Percentiles rank a stretch among this genome's conserved stretches.
Conservation (phyloP, 2,797 vertebrate species). For the Sphenopsis melanotis region DNA sequence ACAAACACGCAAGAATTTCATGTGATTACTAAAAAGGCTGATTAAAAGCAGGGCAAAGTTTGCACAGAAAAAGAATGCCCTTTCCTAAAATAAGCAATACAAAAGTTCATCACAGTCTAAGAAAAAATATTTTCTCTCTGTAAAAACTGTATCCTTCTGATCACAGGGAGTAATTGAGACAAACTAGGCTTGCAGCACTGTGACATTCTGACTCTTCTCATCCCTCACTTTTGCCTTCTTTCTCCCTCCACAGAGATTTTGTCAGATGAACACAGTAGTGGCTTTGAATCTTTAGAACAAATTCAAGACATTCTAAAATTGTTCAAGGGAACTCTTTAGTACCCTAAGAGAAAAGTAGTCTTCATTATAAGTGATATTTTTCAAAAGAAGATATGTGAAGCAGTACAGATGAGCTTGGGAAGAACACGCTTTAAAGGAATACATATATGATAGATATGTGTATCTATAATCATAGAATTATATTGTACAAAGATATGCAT, state of each 20-base stretch:
- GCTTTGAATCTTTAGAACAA: neutral
- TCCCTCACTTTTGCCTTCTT: neutral
- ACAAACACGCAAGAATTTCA: neutral
- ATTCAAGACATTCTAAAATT: neutral
- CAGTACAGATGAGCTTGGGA: neutral
- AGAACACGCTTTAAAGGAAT: neutral
- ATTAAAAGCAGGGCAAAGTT: neutral
- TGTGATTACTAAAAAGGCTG: neutral
- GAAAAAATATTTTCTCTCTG: neutral
- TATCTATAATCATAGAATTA: neutral
- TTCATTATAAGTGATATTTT: neutral
- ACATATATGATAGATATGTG: neutral
- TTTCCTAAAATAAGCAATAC: neutral
- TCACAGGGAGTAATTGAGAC: neutral
- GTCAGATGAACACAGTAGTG: neutral
- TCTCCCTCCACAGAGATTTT: neutral
- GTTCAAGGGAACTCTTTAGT: neutral
- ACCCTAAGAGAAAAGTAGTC: neutral
- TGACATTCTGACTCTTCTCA: neutral
- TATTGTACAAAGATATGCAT: neutral
- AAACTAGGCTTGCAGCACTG: neutral
- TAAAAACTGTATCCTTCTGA: neutral
- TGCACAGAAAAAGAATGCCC: neutral
- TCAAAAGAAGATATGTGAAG: neutral
- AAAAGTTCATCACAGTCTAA: neutral